These are phyloP conservation scores for Semnornis frantzii DNA, from an alignment of 2,113 vertebrate species.

Conservation along the genomic window DNA sequence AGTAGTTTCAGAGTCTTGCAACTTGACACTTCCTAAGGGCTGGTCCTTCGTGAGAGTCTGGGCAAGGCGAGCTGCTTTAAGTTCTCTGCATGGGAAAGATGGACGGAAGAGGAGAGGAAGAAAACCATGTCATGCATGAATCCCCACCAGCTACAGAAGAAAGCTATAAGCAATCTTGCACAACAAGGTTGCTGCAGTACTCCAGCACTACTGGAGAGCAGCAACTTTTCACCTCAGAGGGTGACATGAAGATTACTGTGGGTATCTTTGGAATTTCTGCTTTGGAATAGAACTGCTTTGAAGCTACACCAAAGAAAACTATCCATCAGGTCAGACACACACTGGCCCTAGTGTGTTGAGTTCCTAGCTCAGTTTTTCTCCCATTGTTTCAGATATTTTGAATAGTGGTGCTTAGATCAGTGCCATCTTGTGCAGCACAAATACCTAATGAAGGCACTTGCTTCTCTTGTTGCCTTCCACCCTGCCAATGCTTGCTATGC, in stretches of 20 bases:
- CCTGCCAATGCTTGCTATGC: background rate
- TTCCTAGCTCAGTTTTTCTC: background rate
- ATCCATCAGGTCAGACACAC: background rate
- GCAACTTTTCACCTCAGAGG: background rate
- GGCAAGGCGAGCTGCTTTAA: slow-evolving; percentile 85
- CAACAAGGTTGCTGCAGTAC: background rate
- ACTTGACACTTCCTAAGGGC: background rate
- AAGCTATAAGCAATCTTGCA: background rate
- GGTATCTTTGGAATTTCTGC: background rate
- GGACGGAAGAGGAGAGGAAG: background rate
- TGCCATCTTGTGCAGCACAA: background rate
- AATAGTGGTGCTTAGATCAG: background rate
- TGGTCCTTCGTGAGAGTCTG: slow-evolving; percentile 72
- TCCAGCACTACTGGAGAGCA: background rate
- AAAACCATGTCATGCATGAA: background rate
- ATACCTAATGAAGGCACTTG: background rate
- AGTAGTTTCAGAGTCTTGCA: slow-evolving; percentile 26
- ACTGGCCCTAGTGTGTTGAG: background rate
- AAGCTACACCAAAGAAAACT: background rate
- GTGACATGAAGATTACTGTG: background rate
- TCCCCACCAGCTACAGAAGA: background rate
- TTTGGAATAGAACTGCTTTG: background rate
- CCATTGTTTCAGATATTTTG: background rate
- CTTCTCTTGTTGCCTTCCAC: background rate
- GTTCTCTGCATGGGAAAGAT: slow-evolving; percentile 77